These are phyloP conservation scores for Cristatella mucedo DNA, from an alignment of 2,888 invertebrate species.

Conservation along the genomic window DNA sequence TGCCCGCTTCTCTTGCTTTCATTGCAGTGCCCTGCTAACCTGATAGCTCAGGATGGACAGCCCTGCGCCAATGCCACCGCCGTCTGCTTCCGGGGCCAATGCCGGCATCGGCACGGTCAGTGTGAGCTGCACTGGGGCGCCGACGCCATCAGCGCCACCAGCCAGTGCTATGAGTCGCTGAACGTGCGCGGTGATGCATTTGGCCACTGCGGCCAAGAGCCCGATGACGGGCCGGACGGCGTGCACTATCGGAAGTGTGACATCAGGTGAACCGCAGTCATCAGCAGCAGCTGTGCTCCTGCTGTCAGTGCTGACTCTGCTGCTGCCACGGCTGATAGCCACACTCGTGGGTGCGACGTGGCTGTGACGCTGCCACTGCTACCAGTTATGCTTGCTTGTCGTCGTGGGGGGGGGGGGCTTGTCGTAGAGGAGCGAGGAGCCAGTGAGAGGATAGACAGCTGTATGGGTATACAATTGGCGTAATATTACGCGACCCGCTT, in stretches of 20 bases:
- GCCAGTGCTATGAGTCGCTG: slow-evolving; percentile 79
- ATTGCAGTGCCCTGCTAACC: slow-evolving; percentile 65
- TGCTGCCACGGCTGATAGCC: no score
- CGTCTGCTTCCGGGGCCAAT: slow-evolving; percentile 77
- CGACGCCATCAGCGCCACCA: slow-evolving; percentile 62
- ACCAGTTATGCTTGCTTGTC: no score
- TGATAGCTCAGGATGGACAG: slow-evolving; percentile 84
- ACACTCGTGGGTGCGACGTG: no score
- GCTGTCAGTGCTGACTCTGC: not conserved
- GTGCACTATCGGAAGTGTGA: no score
- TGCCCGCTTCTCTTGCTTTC: no score
- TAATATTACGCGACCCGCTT: not conserved
- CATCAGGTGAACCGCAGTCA: no score
- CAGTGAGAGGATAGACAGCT: no score
- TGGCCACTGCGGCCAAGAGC: slow-evolving; percentile 73
- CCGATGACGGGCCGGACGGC: slow-evolving; percentile 19
- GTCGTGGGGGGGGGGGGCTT: no score
- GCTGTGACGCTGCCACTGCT: no score
- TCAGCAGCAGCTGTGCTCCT: not conserved
- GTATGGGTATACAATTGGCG: no score
- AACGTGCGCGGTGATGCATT: slow-evolving; percentile 85
- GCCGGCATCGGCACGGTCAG: slow-evolving; percentile 70
- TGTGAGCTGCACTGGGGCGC: slow-evolving; percentile 82
- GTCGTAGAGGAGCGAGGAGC: no score
- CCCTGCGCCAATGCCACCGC: slow-evolving; percentile 57